phyloP scores from a whole-genome alignment of 2,888 invertebrate species.

The Erynnis tages region DNA sequence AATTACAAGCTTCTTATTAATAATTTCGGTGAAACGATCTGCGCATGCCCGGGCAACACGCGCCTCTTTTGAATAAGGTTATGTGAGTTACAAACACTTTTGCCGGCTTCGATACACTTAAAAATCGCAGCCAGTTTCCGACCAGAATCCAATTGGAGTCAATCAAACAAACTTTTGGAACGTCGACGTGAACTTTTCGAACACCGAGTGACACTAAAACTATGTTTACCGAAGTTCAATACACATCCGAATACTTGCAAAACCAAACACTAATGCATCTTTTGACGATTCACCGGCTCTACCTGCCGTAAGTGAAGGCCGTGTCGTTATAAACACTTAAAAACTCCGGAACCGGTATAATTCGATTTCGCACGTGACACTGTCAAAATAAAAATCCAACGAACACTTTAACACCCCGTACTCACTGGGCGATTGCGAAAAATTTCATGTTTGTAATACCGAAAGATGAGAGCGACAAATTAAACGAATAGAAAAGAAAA shows the following conservation, averaged over 20 bases:
- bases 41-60: constrained; percentile 76
- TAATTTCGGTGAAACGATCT: constrained; percentile 65
- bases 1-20: constrained; percentile 71
- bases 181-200: constrained; percentile 33
- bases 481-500: constrained; percentile 81
- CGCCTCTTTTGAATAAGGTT: constrained; percentile 74
- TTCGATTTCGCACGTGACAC: constrained; percentile 74
- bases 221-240: constrained; percentile 54
- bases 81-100: constrained; percentile 70
- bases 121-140: constrained; percentile 57
- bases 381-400: constrained; percentile 70
- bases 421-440: constrained; percentile 56
- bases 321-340: constrained; percentile 74
- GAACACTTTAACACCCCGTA: constrained; percentile 54
- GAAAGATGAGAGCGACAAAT: constrained; percentile 68
- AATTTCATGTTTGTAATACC: constrained; percentile 60
- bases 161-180: constrained; percentile 50
- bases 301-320: constrained; percentile 73
- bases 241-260: constrained; percentile 44
- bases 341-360: constrained; percentile 78
- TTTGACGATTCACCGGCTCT: constrained; percentile 66
- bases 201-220: constrained; percentile 44
- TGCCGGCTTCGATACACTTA: constrained; percentile 53
- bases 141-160: constrained; percentile 61
- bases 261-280: constrained; percentile 42